Evolutionary conservation across 2,888 invertebrate species (phyloP), one percentile per base, ranked within the genome.

Genomic region (Thereva nobilitata): DNA sequence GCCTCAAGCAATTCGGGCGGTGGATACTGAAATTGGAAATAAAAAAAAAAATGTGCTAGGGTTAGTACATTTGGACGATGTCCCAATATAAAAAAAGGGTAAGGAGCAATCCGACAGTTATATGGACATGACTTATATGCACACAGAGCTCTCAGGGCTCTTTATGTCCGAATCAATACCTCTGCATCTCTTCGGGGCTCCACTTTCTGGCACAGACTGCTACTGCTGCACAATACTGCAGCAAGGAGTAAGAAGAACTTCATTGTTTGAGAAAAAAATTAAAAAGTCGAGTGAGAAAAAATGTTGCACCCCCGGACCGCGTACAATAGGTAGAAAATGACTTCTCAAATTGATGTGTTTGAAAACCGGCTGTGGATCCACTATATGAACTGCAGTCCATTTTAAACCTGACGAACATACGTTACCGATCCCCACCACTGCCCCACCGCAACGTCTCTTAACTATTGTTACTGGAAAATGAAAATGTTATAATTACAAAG

Each of bases 1-100:
- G 50, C 38, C 64, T 70, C 69, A 7, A 75, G 44, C 37, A 75
- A 66, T 35, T 74, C 72, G 41, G 73, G 72, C n/a, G 75, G 75
- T 59, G 75, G 75, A 74, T 74, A 74, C 73, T 74, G 54, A 53
- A 70, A 69, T 23, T 23, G 23, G 45, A 42, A 41, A n/a, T n/a
- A n/a, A n/a, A n/a, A n/a, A n/a, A n/a, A n/a, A n/a, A n/a, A n/a
- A 56, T 35, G 49, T 50, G 57, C 41, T 52, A 49, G 23, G 23
- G 23, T 23, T 23, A 23, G 23, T 23, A 23, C 23, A 23, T 23
- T 23, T 23, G 23, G 52, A 50, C 40, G 44, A 49, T 57, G 44
- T 57, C 47, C 49, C 50, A 47, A 35, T 23, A 50, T 50, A 41
- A 61, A 50, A n/a, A 50, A 50, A 41, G 50, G 34, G 49, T 61